Evolutionary conservation across 2,888 invertebrate species (phyloP).

Genomic region (Papilio gigon): DNA sequence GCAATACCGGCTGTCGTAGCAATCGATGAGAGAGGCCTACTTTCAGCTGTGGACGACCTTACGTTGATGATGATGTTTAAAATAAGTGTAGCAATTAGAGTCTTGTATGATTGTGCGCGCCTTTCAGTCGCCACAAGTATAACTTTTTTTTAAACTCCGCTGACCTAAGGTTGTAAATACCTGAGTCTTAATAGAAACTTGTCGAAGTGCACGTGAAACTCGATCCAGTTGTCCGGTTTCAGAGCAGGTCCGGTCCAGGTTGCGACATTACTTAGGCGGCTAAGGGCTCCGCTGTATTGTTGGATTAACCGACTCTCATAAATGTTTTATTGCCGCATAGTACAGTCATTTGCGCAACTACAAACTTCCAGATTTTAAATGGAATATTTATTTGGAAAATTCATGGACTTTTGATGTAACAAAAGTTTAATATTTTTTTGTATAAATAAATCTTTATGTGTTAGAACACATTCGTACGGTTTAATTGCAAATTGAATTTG

Average conservation of each 20-base stretch:
- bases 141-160: not conserved
- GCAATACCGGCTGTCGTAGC: too few relatives aligned
- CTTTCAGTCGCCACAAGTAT: too few relatives aligned
- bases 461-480: too few relatives aligned
- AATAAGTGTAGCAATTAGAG: too few relatives aligned
- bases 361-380: not conserved
- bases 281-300: constrained; percentile 49
- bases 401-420: not conserved
- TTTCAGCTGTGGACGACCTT: too few relatives aligned
- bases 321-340: constrained; percentile 40
- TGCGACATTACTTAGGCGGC: constrained; percentile 46
- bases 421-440: not conserved
- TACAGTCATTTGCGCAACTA: constrained; percentile 7
- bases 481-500: too few relatives aligned
- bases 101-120: too few relatives aligned
- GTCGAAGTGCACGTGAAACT: constrained; percentile 46
- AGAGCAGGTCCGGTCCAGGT: constrained; percentile 45
- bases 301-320: constrained; percentile 39
- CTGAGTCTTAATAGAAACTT: constrained; percentile 38
- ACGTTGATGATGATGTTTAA: too few relatives aligned
- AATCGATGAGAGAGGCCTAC: too few relatives aligned
- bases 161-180: constrained; percentile 28
- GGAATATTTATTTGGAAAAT: not conserved
- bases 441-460: too few relatives aligned
- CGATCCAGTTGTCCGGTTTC: constrained; percentile 44